Base-by-base conservation (phyloP, 2,113 vertebrate genomes). In the Aramus guarauna region DNA sequence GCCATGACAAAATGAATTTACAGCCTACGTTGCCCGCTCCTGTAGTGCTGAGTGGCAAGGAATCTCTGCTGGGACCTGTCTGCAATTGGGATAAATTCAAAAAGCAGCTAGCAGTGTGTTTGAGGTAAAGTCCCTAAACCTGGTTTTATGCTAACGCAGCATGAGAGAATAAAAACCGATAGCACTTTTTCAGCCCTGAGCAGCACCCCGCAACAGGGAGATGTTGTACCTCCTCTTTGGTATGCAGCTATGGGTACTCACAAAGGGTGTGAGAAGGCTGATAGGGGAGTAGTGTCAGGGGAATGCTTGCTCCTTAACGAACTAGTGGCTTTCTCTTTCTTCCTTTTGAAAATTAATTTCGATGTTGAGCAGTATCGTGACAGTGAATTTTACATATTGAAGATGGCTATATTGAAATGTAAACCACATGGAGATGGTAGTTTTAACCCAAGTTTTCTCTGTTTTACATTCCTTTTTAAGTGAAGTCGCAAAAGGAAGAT, bases 1-100 rank as follows among this genome's bases (percentile, higher is more conserved):
- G 60, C 83, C 69, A 36, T 80, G 90, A 88, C 82, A 93, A 92
- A 94, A 88, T 78, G 47, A 95, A 87, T 92, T 96, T 95, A 63
- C 60, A 92, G 36, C 76, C 73, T 84, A 19, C 0, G 0, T 71
- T 80, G 20, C 37, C 50, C 1, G 5, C 85, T 66, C 5, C 75
- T 68, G 41, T 81, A 62, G 62, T 82, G 43, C 74, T 88, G 87
- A 88, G 91, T 48, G 71, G 41, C 75, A 92, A 56, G 72, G 72
- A 90, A 64, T 88, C 43, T 90, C 63, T 74, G 32, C 75, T 53
- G 88, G 55, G 50, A 94, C 37, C 50, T 90, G 21, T 18, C 59
- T 74, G 56, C 64, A 48, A 5, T 7, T 83, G 88, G 68, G 69
- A 79, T 88, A 83, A 92, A 78, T 88, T 60, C 68, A 47, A 67